Conservation (phyloP, 2,888 invertebrate species). For the Lomographa bimaculata region DNA sequence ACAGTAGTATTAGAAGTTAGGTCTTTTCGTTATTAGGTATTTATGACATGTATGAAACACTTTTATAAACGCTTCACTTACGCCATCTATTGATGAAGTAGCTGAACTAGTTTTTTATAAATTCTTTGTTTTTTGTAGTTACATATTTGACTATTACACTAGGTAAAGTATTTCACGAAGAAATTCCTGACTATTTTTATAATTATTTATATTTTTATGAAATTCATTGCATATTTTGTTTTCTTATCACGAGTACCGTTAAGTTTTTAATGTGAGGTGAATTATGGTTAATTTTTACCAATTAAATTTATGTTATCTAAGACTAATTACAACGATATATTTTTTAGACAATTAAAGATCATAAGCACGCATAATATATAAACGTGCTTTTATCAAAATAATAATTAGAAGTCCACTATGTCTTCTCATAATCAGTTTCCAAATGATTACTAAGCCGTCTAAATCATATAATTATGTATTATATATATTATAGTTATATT, state of each 20-base stretch:
- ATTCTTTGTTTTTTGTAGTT: neutral
- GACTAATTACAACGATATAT: slow-evolving; percentile 18
- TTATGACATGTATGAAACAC: slow-evolving; percentile 15
- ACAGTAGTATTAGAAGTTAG: slow-evolving; percentile 16
- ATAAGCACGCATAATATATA: too few species aligned
- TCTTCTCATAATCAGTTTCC: slow-evolving; percentile 15
- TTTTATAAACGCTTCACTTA: slow-evolving; percentile 33
- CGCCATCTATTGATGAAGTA: slow-evolving; percentile 47
- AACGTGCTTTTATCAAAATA: slow-evolving; percentile 19
- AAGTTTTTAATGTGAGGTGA: too few species aligned
- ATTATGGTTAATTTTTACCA: too few species aligned
- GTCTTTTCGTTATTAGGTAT: slow-evolving; percentile 8
- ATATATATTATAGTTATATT: too few species aligned
- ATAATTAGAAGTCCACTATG: slow-evolving; percentile 24
- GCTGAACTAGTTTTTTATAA: slow-evolving; percentile 30
- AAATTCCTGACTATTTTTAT: too few species aligned
- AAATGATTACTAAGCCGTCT: slow-evolving; percentile 19
- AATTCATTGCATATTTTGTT: neutral
- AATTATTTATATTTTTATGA: neutral
- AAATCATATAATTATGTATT: slow-evolving; percentile 16
- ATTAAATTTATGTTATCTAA: too few species aligned
- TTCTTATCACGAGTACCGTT: too few species aligned
- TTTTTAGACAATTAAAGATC: slow-evolving; percentile 9
- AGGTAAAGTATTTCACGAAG: too few species aligned
- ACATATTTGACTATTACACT: slow-evolving; percentile 7